phyloP scores from a whole-genome alignment of 2,113 vertebrate species.

The Pangasianodon hypophthalmus region DNA sequence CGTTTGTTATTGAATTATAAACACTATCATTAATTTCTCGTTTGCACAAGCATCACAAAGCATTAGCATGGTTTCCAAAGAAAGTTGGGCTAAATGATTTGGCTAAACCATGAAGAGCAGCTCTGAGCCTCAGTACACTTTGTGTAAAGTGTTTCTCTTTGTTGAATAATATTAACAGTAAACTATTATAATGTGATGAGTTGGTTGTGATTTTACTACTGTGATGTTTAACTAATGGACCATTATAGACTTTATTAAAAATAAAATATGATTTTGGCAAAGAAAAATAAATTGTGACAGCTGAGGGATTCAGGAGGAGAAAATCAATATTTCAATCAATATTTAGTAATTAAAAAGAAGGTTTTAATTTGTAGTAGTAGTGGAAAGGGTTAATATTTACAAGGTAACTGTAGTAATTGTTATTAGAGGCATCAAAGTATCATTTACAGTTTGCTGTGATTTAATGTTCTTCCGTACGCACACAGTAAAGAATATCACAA shows the following conservation, averaged over 20 bases:
- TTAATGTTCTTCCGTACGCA: background rate
- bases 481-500: background rate
- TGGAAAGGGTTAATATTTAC: background rate
- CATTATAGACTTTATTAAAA: no score
- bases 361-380: background rate
- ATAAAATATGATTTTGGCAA: no score
- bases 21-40: no score
- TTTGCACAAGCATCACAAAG: no score
- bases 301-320: background rate
- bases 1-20: no score
- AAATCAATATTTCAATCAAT: background rate
- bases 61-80: background rate
- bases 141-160: no score
- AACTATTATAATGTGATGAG: no score
- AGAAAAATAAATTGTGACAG: background rate
- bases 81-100: background rate
- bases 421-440: background rate
- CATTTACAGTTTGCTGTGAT: background rate
- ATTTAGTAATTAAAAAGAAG: background rate
- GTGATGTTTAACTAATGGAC: no score
- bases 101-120: no score
- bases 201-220: no score
- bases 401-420: background rate
- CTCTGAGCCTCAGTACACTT: no score
- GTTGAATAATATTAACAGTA: no score